Evolutionary conservation across 2,888 invertebrate species (phyloP).

Genomic region (Pammene fasciana): DNA sequence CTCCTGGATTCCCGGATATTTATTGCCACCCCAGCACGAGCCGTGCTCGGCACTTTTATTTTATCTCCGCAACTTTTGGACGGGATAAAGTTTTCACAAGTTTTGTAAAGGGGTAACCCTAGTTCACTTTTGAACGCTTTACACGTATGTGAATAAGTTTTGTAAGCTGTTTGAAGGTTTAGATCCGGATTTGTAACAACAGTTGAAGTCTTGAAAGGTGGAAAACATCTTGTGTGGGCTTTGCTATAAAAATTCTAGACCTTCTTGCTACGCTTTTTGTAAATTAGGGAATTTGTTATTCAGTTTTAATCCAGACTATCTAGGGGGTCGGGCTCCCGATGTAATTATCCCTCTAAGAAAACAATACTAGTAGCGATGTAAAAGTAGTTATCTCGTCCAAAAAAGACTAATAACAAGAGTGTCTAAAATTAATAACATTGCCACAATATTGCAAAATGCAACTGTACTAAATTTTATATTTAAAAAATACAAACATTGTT

Average conservation of each 20-base stretch:
- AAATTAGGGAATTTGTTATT: too few species aligned
- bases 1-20: conserved; percentile 37
- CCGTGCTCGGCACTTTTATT: conserved; percentile 29
- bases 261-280: neutral
- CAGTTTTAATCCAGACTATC: too few species aligned
- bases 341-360: too few species aligned
- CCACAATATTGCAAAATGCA: too few species aligned
- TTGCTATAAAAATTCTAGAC: neutral
- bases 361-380: too few species aligned
- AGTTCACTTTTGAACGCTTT: conserved; percentile 29
- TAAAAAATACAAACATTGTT: neutral
- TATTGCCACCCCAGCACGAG: conserved; percentile 37
- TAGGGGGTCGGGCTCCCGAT: too few species aligned
- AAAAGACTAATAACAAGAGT: too few species aligned
- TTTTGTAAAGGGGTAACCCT: conserved; percentile 32
- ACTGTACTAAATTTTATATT: too few species aligned
- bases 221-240: neutral
- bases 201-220: neutral
- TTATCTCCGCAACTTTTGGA: conserved; percentile 35
- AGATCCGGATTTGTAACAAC: conserved; percentile 1
- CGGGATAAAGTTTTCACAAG: conserved; percentile 29
- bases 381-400: too few species aligned
- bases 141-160: conserved; percentile 27
- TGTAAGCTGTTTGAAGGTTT: conserved; percentile 8
- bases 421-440: too few species aligned